Conservation (phyloP, 2,888 invertebrate genomes). For the Geophilus truncorum region DNA sequence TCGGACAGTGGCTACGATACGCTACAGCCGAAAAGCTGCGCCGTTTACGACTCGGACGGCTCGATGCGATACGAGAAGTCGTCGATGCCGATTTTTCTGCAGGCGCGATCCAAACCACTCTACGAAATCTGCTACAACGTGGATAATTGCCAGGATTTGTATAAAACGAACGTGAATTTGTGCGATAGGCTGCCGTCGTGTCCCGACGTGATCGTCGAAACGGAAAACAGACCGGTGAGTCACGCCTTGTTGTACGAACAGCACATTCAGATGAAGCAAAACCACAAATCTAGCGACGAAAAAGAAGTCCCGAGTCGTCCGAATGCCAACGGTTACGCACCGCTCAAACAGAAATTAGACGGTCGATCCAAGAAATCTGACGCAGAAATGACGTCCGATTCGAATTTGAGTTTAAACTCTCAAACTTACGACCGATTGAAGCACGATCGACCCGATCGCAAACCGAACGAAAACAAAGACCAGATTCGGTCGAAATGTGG, state of each 20-base stretch:
- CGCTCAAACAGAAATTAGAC: too few relatives aligned
- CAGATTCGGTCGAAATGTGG: background rate
- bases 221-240: background rate
- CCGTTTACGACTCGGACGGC: background rate
- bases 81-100: background rate
- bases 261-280: slow-evolving; percentile 26
- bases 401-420: too few relatives aligned
- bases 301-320: background rate
- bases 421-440: too few relatives aligned
- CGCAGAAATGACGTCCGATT: too few relatives aligned
- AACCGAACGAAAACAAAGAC: too few relatives aligned
- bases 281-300: background rate
- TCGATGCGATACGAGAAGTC: background rate
- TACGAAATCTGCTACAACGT: slow-evolving; percentile 2
- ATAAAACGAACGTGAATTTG: background rate
- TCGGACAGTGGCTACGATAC: slow-evolving; percentile 48
- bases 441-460: too few relatives aligned
- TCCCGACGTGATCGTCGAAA: background rate
- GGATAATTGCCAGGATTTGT: slow-evolving; percentile 6
- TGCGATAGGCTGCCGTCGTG: background rate
- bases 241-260: slow-evolving; percentile 1
- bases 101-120: background rate
- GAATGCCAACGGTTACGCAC: too few relatives aligned
- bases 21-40: slow-evolving; percentile 39
- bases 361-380: too few relatives aligned